Percentiles rank a stretch among this genome's conserved stretches.
phyloP scores from a whole-genome alignment of 2,113 vertebrate genomes.

The Mustela lutreola region DNA sequence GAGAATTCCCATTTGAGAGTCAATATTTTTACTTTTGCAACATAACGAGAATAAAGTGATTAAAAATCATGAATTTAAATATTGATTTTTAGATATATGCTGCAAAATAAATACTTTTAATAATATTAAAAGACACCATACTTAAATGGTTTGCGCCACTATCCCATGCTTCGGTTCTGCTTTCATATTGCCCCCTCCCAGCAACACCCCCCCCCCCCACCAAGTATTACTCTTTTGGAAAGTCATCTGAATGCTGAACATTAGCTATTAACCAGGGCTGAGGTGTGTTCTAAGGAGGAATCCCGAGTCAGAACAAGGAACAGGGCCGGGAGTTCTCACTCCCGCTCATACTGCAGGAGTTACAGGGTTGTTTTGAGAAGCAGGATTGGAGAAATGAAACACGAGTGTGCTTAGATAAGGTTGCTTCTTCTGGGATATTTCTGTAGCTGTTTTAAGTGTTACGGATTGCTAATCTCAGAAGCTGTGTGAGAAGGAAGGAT shows the following conservation, averaged over 20 bases:
- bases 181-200: not conserved
- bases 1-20: not conserved
- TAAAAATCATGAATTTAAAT: constrained; percentile 45
- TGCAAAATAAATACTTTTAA: constrained; percentile 16
- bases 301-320: accelerated
- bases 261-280: constrained; percentile 11
- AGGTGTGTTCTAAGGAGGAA: not conserved
- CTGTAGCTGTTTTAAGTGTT: constrained; percentile 7
- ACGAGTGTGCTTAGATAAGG: not conserved
- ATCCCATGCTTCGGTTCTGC: constrained; percentile 1
- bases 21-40: constrained; percentile 33
- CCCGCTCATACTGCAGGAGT: not conserved
- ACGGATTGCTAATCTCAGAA: constrained; percentile 23
- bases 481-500: constrained; percentile 68
- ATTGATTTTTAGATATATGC: constrained; percentile 43
- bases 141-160: constrained; percentile 50
- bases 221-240: not conserved
- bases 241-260: not conserved
- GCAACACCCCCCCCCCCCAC: not conserved
- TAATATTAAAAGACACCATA: not conserved
- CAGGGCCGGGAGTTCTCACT: not conserved
- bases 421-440: not conserved
- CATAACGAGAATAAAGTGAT: constrained; percentile 21
- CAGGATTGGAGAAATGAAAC: not conserved
- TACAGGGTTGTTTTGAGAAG: not conserved